Evolutionary conservation across 2,888 invertebrate genomes (phyloP).

Genomic region (Dicycla oo): DNA sequence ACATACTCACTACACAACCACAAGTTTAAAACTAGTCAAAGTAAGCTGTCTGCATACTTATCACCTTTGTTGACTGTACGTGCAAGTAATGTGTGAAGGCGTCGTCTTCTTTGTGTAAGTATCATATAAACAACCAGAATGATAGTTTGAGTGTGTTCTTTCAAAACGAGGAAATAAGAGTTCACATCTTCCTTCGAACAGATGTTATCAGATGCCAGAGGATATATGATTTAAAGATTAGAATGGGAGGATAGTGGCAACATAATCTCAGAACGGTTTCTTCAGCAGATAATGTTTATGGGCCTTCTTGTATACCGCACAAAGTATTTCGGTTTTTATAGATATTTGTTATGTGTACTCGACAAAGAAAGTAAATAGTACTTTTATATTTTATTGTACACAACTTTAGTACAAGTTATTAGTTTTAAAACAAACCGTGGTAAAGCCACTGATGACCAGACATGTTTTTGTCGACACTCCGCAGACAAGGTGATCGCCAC

Average conservation of each 20-base stretch:
- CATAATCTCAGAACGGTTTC: background rate
- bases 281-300: background rate
- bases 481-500: constrained; percentile 7
- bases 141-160: constrained; percentile 25
- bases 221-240: background rate
- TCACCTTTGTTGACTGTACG: constrained; percentile 5
- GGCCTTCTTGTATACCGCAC: background rate
- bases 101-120: background rate
- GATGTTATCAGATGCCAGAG: background rate
- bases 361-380: background rate
- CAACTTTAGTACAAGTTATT: background rate
- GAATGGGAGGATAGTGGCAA: background rate
- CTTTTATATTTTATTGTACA: background rate
- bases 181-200: background rate
- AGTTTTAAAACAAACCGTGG: constrained; percentile 9
- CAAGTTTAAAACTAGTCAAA: background rate
- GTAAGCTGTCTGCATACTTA: background rate
- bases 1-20: background rate
- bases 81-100: background rate
- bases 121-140: constrained; percentile 18
- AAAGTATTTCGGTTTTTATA: background rate
- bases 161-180: constrained; percentile 17
- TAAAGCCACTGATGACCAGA: constrained; percentile 17
- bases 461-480: constrained; percentile 28
- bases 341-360: background rate